Percentiles rank a stretch among this genome's conserved stretches.
Conservation (phyloP, 1,140 invertebrate species). For the Lordiphosa clarofinis region DNA sequence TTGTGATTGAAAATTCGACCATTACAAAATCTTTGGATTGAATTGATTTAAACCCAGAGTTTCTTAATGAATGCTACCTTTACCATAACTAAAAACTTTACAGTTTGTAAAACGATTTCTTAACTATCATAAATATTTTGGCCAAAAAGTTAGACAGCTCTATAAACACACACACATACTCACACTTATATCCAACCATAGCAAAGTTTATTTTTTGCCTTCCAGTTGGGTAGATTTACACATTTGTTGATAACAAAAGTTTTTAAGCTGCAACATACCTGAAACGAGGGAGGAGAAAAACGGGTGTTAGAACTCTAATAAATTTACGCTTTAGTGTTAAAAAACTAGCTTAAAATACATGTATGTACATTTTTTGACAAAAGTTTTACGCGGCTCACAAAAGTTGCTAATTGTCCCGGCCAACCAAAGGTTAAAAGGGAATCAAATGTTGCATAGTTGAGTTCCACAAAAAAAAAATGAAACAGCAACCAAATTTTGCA, state of each 20-base stretch:
- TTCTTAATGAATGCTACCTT: conserved; percentile 4
- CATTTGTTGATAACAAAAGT: conserved; percentile 74
- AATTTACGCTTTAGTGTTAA: neutral
- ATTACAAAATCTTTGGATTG: too few species aligned
- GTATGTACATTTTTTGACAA: conserved; percentile 10
- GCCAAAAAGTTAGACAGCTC: conserved; percentile 68
- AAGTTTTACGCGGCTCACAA: conserved; percentile 58
- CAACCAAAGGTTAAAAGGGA: conserved; percentile 38
- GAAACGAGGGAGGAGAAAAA: conserved; percentile 21
- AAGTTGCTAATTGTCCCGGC: conserved; percentile 55
- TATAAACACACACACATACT: conserved; percentile 30
- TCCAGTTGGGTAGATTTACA: conserved; percentile 61
- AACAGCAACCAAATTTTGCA: conserved; percentile 25
- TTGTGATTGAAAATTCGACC: too few species aligned
- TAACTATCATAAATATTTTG: conserved; percentile 69
- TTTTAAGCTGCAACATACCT: conserved; percentile 65
- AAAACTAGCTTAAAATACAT: conserved; percentile 5
- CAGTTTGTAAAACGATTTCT: conserved; percentile 63
- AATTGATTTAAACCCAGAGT: too few species aligned
- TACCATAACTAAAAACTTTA: conserved; percentile 17
- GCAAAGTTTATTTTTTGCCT: conserved; percentile 50
- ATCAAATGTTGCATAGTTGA: too few species aligned
- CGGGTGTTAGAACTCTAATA: neutral
- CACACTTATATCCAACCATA: conserved; percentile 3
- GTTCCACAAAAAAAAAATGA: conserved; percentile 18